Conservation (phyloP, 2,113 vertebrate species). For the Lepus timidus region DNA sequence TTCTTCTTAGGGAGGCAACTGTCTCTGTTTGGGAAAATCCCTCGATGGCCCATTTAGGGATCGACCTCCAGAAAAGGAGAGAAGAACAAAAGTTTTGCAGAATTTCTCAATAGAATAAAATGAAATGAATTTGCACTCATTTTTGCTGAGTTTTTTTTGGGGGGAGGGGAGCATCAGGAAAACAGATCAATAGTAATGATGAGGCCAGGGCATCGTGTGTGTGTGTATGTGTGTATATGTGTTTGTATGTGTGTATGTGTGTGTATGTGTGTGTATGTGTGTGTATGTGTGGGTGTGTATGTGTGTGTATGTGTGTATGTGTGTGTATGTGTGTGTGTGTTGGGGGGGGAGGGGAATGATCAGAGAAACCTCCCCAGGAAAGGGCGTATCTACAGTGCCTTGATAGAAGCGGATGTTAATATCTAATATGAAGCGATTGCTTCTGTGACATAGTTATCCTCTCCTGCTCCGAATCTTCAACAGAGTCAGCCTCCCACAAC, state of each 20-base stretch:
- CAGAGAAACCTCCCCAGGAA: too few species aligned
- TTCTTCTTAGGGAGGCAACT: neutral
- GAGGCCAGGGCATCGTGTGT: rapidly evolving
- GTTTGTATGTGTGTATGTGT: too few species aligned
- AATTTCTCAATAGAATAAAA: neutral
- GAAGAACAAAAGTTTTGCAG: neutral
- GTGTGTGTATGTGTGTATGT: too few species aligned
- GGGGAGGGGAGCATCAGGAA: neutral
- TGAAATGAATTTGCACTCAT: neutral
- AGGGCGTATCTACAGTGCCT: too few species aligned
- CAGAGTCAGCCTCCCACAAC: neutral
- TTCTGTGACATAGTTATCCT: neutral
- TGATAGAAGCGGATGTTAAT: neutral
- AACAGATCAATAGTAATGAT: neutral
- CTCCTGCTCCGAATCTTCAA: neutral
- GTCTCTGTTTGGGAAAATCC: neutral
- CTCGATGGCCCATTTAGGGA: neutral
- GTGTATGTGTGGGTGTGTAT: too few species aligned
- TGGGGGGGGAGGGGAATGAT: neutral
- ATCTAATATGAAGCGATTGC: neutral
- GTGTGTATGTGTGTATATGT: too few species aligned
- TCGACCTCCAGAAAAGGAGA: neutral
- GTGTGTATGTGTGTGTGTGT: too few species aligned
- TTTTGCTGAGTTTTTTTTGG: neutral
- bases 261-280: too few species aligned